Evolutionary conservation across 2,797 vertebrate genomes (phyloP).

Genomic region (Scomberomorus guttatus): DNA sequence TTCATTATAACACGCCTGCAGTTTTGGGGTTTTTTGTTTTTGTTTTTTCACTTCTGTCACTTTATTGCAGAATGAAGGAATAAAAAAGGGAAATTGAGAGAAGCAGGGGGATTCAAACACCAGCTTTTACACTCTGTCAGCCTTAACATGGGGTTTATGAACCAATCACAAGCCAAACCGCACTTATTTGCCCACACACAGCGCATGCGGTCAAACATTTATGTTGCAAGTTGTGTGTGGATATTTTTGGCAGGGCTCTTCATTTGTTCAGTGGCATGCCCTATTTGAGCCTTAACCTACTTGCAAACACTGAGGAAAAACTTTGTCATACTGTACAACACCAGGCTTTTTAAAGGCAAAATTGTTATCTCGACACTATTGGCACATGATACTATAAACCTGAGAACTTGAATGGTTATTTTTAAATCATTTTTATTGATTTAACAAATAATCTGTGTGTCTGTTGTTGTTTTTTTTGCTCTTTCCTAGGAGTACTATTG

Average conservation of each 20-base stretch:
- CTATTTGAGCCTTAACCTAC: conserved; percentile 28
- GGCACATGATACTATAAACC: background rate
- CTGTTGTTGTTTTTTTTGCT: conserved; percentile 18
- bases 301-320: conserved; percentile 16
- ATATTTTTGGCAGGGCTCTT: conserved; percentile 25
- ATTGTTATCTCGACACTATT: background rate
- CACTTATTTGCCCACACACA: conserved; percentile 47
- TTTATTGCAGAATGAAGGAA: conserved; percentile 31
- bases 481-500: conserved; percentile 91
- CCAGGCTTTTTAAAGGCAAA: background rate
- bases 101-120: conserved; percentile 41
- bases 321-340: background rate
- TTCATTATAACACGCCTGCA: conserved; percentile 43
- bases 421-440: background rate
- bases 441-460: background rate
- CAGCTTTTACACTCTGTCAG: conserved; percentile 29
- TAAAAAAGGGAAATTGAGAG: conserved; percentile 22
- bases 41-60: conserved; percentile 33
- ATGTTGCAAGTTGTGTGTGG: conserved; percentile 39
- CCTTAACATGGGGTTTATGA: conserved; percentile 41
- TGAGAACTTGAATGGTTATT: background rate
- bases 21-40: background rate
- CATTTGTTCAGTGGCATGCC: background rate
- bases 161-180: conserved; percentile 39
- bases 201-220: conserved; percentile 51